Percentiles rank a stretch among this genome's conserved stretches.
phyloP scores from a whole-genome alignment of 2,888 invertebrate genomes.

The Neria commutata region DNA sequence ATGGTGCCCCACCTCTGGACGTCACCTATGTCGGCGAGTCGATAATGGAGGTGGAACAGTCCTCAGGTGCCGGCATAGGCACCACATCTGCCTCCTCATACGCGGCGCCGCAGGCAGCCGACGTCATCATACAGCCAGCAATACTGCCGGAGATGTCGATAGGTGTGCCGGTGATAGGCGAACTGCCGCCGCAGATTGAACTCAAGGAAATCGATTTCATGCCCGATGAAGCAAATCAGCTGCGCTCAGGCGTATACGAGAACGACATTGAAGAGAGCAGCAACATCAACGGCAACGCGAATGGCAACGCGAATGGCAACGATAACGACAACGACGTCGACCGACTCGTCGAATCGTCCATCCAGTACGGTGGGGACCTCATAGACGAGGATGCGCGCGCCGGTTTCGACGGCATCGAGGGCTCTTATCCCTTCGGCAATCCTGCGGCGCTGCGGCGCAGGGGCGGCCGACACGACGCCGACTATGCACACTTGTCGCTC shows the following conservation, averaged over 20 bases:
- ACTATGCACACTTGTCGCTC: constrained; percentile 40
- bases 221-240: constrained; percentile 46
- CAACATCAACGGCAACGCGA: neutral
- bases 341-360: constrained; percentile 53
- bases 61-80: constrained; percentile 27
- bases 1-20: constrained; percentile 53
- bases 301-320: constrained; percentile 15
- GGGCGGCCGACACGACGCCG: constrained; percentile 35
- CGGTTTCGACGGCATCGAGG: constrained; percentile 57
- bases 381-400: constrained; percentile 56
- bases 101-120: constrained; percentile 36
- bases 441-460: constrained; percentile 38
- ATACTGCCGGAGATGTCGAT: constrained; percentile 59
- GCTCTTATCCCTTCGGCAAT: constrained; percentile 59
- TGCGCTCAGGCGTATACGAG: constrained; percentile 34
- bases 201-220: constrained; percentile 61
- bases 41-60: constrained; percentile 60
- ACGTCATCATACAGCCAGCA: constrained; percentile 61
- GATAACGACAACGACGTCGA: constrained; percentile 35
- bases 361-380: constrained; percentile 60
- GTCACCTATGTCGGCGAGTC: constrained; percentile 62
- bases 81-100: constrained; percentile 32
- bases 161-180: constrained; percentile 61
- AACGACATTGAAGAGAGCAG: constrained; percentile 20
- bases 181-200: constrained; percentile 61